phyloP scores from a whole-genome alignment of 2,113 vertebrate genomes.

The Aleadryas rufinucha region DNA sequence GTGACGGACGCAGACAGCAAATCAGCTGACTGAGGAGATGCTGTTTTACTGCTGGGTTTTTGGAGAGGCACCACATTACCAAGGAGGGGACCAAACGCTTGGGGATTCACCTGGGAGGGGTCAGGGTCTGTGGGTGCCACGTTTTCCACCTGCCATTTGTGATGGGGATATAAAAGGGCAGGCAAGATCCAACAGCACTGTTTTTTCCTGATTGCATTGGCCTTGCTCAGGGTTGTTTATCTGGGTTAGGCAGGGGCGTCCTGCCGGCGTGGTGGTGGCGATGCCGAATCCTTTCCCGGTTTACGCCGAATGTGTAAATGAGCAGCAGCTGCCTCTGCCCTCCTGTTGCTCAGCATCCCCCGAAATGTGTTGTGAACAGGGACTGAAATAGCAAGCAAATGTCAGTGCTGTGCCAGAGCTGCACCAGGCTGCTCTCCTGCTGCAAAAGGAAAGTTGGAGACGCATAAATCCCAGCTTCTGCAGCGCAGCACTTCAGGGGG shows the following conservation, averaged over 20 bases:
- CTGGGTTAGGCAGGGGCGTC: background rate
- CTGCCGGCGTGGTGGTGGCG: fast-evolving
- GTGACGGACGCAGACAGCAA: background rate
- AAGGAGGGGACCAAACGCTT: background rate
- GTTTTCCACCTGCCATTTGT: background rate
- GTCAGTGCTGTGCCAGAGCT: background rate
- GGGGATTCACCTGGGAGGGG: background rate
- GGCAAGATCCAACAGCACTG: background rate
- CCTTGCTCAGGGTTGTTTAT: background rate
- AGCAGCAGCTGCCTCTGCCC: conserved; percentile 35
- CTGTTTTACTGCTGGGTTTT: background rate
- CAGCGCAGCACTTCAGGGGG: fast-evolving
- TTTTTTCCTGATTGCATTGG: background rate
- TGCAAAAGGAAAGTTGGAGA: background rate
- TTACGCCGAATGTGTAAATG: background rate
- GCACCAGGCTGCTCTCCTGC: background rate
- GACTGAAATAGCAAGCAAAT: conserved; percentile 8
- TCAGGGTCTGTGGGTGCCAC: too few relatives aligned
- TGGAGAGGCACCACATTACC: background rate
- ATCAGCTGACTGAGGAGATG: conserved; percentile 18
- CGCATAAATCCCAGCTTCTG: background rate
- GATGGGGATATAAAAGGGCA: background rate
- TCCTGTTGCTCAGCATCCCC: conserved; percentile 26
- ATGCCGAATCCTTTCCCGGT: background rate
- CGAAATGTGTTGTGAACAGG: background rate